Evolutionary conservation across 1,140 invertebrate species (phyloP), one percentile per base, ranked within the genome.

Genomic region (Reticulitermes speratus): DNA sequence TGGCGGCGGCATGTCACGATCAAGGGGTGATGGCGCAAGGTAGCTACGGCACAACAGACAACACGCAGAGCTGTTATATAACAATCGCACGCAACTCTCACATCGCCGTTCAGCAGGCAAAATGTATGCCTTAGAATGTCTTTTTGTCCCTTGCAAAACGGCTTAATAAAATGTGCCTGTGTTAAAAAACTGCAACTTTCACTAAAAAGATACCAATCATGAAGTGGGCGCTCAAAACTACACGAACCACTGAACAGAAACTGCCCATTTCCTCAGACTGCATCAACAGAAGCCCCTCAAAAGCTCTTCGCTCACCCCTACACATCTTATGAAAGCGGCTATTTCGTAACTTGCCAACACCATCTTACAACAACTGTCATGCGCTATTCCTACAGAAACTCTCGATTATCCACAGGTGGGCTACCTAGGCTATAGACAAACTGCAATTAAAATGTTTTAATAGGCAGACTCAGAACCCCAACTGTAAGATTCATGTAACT

Each of bases 1-100:
- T 82, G 87, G 82, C 82, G 82, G 87, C 85, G 87, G 85, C 87
- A 87, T 86, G 87, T 87, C 87, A 87, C 87, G 87, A 75, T 87
- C 87, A 44, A 87, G 87, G 69, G 87, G 87, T 59, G 87, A 86
- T n/a, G 87, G 87, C 44, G 87, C 87, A 48, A 85, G 87, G 84
- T 87, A 87, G 87, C 87, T 87, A 87, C 87, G 87, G 83, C 85
- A 86, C 45, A 86, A 86, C 83, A 84, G 52, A 84, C n/a, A 84
- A 75, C 65, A 75, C 65, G 65, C 65, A 75, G 65, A 75, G n/a
- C n/a, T 75, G 65, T 75, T 75, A 75, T 75, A n/a, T 75, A 75
- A 75, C n/a, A 75, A 75, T 75, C 65, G 65, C 65, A 75, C 65
- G 65, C 65, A 75, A 75, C n/a, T 75, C 21, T 65, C n/a, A 75